Conservation (phyloP, 2,113 vertebrate genomes). For the Gadus macrocephalus region DNA sequence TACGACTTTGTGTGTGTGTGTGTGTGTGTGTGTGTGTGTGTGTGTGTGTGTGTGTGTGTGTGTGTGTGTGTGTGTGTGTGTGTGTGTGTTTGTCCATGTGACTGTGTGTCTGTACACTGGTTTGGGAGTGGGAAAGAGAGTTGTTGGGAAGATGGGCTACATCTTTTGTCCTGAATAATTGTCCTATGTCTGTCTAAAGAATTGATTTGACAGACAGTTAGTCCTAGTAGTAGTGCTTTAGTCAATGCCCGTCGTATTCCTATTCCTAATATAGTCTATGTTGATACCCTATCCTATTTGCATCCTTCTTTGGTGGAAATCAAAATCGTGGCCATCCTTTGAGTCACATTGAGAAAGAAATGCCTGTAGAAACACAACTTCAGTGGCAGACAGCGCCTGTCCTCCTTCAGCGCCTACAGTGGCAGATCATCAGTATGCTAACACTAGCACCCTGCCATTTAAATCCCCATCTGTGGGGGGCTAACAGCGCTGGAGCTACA, state of each 20-base stretch:
- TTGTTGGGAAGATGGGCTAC: not conserved
- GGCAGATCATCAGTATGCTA: slow-evolving; percentile 29
- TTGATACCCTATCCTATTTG: not conserved
- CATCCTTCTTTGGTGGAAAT: slow-evolving; percentile 21
- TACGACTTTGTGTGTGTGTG: slow-evolving; percentile 23
- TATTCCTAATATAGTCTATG: too few relatives aligned
- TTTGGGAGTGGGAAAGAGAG: not conserved
- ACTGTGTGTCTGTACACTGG: too few relatives aligned
- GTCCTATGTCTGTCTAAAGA: too few relatives aligned
- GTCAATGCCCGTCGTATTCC: too few relatives aligned
- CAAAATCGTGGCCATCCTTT: slow-evolving; percentile 36
- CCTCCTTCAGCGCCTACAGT: slow-evolving; percentile 8
- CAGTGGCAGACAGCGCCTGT: slow-evolving; percentile 8
- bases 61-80: slow-evolving; percentile 9
- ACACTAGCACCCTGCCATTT: slow-evolving; percentile 23
- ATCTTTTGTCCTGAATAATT: too few relatives aligned
- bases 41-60: not conserved
- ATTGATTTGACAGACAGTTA: too few relatives aligned
- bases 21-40: slow-evolving; percentile 9
- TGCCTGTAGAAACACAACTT: slow-evolving; percentile 35
- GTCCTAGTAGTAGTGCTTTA: too few relatives aligned
- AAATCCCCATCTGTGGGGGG: slow-evolving; percentile 28
- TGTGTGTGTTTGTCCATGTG: slow-evolving; percentile 6
- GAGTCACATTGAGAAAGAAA: slow-evolving; percentile 50
- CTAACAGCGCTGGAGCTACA: slow-evolving; percentile 15